Evolutionary conservation across 2,888 invertebrate species (phyloP), one percentile per base, ranked within the genome.

Genomic region (Pollenia amentaria): DNA sequence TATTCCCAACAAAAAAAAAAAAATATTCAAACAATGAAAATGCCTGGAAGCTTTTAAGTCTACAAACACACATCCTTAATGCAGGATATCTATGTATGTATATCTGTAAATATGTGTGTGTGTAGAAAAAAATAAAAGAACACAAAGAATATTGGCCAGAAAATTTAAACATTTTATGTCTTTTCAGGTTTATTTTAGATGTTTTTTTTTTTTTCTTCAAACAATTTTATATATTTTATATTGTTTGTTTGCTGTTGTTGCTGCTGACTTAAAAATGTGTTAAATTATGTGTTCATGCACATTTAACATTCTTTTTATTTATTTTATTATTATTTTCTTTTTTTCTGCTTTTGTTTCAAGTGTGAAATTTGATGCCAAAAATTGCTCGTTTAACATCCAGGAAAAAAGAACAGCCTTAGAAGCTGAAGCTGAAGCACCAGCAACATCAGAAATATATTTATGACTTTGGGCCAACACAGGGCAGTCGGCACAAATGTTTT

Each of bases 401-500:
- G 44, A 53, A 16, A 29, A 29, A 62, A 60, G 51, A 69, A 10
- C 82, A 67, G 60, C 57, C 38, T 64, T 55, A 64, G 51, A 77
- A 78, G 53, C 18, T 4, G 16, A 11, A 21, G 21, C 29, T 29
- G 29, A 16, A 29, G 64, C 16, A 40, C 38, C n/a, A 51, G 46
- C 67, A 70, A 29, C 72, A 65, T 18, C 51, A 60, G 10, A 83
- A 80, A 80, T 80, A 69, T 80, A 84, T 83, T 83, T 84, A 87
- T 80, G 87, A 77, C 83, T 84, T 77, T 82, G 46, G 80, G 87
- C 87, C 87, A 87, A 80, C 80, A 84, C 73, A 87, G 87, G 87
- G 57, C 84, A 87, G 76, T 80, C 80, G 77, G 62, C 80, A 84
- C 80, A 87, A 84, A 87, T 84, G 86, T 77, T 87, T 83, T 83